These are phyloP conservation scores for Oplegnathus fasciatus DNA, from an alignment of 2,113 vertebrate species.

Conservation along the genomic window DNA sequence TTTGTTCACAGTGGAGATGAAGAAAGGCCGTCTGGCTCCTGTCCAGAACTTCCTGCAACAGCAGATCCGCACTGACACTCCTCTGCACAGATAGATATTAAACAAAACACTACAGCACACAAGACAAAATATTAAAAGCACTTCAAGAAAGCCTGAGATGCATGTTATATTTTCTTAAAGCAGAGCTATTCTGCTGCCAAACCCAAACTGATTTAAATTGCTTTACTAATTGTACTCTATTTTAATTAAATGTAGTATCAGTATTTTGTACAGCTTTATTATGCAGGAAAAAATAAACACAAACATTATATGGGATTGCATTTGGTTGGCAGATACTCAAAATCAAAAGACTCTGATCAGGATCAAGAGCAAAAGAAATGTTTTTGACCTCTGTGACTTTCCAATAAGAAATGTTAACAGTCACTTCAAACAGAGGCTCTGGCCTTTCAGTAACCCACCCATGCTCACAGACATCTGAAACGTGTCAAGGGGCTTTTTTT, in stretches of 20 bases:
- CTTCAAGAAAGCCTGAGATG: background rate
- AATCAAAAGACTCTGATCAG: background rate
- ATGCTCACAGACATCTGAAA: background rate
- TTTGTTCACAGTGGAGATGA: background rate
- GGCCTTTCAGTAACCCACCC: background rate
- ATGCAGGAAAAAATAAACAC: background rate
- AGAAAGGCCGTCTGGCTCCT: background rate
- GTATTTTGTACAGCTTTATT: background rate
- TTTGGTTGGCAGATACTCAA: background rate
- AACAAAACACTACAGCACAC: background rate
- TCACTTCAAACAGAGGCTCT: background rate
- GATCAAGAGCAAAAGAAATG: background rate
- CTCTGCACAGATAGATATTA: background rate
- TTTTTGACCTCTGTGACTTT: background rate
- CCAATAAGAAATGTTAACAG: background rate
- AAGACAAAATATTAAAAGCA: background rate
- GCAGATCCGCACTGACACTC: background rate
- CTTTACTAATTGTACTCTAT: background rate
- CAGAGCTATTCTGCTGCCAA: background rate
- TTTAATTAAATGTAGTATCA: background rate
- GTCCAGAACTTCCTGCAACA: background rate
- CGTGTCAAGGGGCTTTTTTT: no score
- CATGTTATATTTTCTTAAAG: background rate
- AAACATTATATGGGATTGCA: background rate
- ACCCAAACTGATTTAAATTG: background rate